phyloP scores from a whole-genome alignment of 2,797 vertebrate genomes.

The Sternarchorhynchus goeldii region DNA sequence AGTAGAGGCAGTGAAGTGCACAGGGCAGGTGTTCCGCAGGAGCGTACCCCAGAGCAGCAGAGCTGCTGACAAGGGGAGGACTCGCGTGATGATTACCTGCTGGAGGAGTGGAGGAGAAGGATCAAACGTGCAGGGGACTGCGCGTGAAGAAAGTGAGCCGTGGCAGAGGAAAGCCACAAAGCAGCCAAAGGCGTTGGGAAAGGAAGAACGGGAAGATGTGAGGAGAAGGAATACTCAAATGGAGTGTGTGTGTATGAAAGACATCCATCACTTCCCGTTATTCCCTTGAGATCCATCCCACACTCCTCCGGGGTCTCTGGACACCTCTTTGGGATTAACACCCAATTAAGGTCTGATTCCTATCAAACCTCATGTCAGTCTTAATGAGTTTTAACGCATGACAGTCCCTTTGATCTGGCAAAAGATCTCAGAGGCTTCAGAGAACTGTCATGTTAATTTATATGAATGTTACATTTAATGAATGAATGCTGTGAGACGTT shows the following conservation, averaged over 20 bases:
- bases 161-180: neutral
- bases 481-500: slow-evolving; percentile 23
- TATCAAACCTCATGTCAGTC: slow-evolving; percentile 39
- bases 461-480: slow-evolving; percentile 25
- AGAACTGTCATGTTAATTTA: slow-evolving; percentile 19
- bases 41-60: slow-evolving; percentile 9
- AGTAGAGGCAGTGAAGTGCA: neutral
- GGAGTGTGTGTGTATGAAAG: slow-evolving; percentile 6
- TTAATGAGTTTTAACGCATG: slow-evolving; percentile 1
- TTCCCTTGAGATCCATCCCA: slow-evolving; percentile 28
- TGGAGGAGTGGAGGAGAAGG: slow-evolving; percentile 14
- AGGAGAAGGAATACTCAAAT: neutral
- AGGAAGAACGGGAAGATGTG: slow-evolving; percentile 1
- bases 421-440: slow-evolving; percentile 31
- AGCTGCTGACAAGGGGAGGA: neutral
- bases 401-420: slow-evolving; percentile 21
- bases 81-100: slow-evolving; percentile 26
- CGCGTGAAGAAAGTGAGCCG: neutral
- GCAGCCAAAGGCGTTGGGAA: neutral
- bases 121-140: neutral
- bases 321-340: slow-evolving; percentile 43
- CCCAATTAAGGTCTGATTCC: slow-evolving; percentile 42
- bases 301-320: slow-evolving; percentile 25
- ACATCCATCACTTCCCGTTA: slow-evolving; percentile 24
- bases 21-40: neutral